Conservation (phyloP, 23 tunicate genomes). For the Diplosoma virens region DNA sequence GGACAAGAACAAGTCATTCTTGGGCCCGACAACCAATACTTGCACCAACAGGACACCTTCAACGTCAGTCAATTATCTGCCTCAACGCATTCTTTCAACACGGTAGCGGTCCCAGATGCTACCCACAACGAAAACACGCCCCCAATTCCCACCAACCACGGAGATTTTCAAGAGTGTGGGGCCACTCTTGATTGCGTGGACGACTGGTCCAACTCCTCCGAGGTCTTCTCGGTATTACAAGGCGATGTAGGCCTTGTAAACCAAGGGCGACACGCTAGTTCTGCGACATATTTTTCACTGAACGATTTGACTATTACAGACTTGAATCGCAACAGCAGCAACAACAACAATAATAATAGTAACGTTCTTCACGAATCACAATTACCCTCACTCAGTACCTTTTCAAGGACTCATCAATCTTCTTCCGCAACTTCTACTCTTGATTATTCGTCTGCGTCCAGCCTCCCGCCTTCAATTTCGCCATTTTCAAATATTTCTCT, state of each 20-base stretch:
- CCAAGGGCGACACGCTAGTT: background rate
- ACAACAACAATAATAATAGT: constrained; percentile 33
- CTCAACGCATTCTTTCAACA: too few relatives aligned
- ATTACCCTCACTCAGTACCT: background rate
- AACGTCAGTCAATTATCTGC: background rate
- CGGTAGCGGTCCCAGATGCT: too few relatives aligned
- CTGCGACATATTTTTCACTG: background rate
- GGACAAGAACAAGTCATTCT: too few relatives aligned
- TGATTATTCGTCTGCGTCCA: background rate
- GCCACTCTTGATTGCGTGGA: background rate
- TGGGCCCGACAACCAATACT: too few relatives aligned
- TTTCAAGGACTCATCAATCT: constrained; percentile 39
- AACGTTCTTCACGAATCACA: too few relatives aligned
- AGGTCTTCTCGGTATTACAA: background rate
- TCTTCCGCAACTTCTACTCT: constrained; percentile 56
- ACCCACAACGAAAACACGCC: too few relatives aligned
- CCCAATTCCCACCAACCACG: too few relatives aligned
- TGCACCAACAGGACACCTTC: constrained; percentile 12
- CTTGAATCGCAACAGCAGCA: background rate
- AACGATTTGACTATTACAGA: background rate
- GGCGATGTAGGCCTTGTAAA: background rate
- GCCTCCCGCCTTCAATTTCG: background rate
- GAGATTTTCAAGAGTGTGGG: too few relatives aligned
- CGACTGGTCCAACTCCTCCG: background rate
- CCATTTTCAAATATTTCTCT: too few relatives aligned